A percentile compares a stretch with the other conserved stretches of the same genome.
Conservation (phyloP, 1,140 invertebrate species). For the Drosophila sproati region DNA sequence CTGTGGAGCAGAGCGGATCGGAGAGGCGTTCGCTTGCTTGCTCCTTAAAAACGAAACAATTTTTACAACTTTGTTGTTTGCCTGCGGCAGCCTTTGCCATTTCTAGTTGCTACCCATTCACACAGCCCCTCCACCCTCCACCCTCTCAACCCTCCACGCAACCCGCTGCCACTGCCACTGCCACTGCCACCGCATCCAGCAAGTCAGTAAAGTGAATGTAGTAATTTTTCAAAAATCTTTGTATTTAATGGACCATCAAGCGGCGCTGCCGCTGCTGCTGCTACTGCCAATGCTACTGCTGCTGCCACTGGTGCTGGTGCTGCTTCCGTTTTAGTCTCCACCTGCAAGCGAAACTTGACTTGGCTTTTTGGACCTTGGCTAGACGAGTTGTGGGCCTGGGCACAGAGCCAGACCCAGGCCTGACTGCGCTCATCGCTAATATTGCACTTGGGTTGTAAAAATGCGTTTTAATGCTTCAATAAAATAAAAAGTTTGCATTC, state of each 20-base stretch:
- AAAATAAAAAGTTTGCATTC: conserved; percentile 84
- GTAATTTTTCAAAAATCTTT: conserved; percentile 84
- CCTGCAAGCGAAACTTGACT: conserved; percentile 29
- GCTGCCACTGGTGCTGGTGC: neutral
- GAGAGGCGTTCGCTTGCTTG: neutral
- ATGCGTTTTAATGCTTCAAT: conserved; percentile 84
- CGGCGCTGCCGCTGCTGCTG: conserved; percentile 28
- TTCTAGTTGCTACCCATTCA: conserved; percentile 60
- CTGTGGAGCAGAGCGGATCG: neutral
- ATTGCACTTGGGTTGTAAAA: conserved; percentile 81
- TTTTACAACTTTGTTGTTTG: conserved; percentile 84
- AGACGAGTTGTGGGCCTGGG: conserved; percentile 11
- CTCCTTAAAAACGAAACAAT: conserved; percentile 82
- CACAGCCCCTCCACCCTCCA: neutral
- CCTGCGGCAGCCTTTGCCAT: conserved; percentile 64
- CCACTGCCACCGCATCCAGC: no score
- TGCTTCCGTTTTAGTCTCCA: neutral
- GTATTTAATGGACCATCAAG: conserved; percentile 84
- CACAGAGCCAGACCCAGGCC: conserved; percentile 1
- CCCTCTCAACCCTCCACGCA: neutral
- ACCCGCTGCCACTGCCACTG: no score
- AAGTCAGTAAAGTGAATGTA: conserved; percentile 66
- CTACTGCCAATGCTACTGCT: no score
- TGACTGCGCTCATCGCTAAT: conserved; percentile 59
- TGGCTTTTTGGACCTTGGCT: conserved; percentile 59